Percentiles rank a stretch among this genome's conserved stretches.
phyloP scores from a whole-genome alignment of 2,113 vertebrate species.

The Micronycteris hirsuta region DNA sequence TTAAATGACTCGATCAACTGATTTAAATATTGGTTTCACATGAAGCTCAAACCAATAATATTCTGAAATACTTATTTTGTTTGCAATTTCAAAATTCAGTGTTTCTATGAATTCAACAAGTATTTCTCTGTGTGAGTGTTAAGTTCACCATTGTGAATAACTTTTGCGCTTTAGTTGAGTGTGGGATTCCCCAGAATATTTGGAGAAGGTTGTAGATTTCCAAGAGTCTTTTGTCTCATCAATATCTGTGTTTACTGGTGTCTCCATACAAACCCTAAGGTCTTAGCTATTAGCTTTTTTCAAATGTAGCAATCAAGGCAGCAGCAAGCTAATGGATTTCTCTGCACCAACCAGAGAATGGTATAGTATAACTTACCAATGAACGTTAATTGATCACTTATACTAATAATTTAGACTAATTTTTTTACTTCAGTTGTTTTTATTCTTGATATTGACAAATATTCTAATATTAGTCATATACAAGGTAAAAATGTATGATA shows the following conservation, averaged over 20 bases:
- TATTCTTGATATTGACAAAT: slow-evolving; percentile 21
- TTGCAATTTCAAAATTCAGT: not conserved
- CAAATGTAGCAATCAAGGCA: not conserved
- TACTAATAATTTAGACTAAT: not conserved
- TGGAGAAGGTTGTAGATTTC: not conserved
- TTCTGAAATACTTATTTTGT: not conserved
- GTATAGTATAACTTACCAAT: not conserved
- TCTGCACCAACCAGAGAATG: not conserved
- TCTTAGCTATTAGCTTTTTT: not conserved
- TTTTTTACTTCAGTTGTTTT: not conserved
- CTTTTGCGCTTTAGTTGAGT: not conserved
- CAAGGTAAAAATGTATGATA: slow-evolving; percentile 2
- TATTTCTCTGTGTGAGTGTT: not conserved
- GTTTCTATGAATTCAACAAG: not conserved
- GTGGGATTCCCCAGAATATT: not conserved
- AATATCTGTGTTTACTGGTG: not conserved
- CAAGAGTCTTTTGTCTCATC: not conserved
- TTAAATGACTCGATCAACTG: not conserved
- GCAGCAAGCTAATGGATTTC: not conserved
- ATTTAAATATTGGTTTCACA: slow-evolving; percentile 9
- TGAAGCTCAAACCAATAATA: slow-evolving; percentile 1
- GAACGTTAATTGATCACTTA: not conserved
- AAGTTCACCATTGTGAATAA: not conserved
- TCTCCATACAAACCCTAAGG: not conserved
- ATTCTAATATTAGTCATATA: slow-evolving; percentile 34